Evolutionary conservation across 2,113 vertebrate genomes (phyloP), one percentile per base, ranked within the genome.

Genomic region (Gnathonemus longibarbis): DNA sequence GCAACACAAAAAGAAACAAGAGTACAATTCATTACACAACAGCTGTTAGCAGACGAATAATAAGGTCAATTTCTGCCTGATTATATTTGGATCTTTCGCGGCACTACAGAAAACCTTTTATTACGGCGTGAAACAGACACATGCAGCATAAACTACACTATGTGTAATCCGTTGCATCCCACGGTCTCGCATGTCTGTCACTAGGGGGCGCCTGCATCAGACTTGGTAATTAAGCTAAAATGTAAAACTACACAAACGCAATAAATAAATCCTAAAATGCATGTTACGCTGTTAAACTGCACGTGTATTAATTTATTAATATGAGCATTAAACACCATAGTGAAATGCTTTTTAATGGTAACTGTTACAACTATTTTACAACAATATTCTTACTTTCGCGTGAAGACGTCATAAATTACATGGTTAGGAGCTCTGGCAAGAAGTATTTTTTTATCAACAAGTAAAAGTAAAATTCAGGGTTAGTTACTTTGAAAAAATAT

Each of bases 141-240:
- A 10, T 1, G 62, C 19, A 5, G 24, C 21, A 46, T 45, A 45
- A 83, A 52, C 62, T 80, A 42, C 49, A 49, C 31, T 87, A 19
- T 17, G 13, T 42, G 10, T 49, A 52, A 52, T 31, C 21, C n/a
- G 21, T 80, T 42, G 74, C 27, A 39, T 13, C 17, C 88, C 74
- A 74, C 50, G 31, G 49, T 80, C 13, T 80, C 27, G 10, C 27
- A 74, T 35, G 48, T 83, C 74, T 45, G 49, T 89, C 88, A 56
- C 70, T 83, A 89, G 88, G 74, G 88, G 88, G 88, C 70, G 31
- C 49, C 17, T 53, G 31, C 9, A n/a, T n/a, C 42, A 49, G 84
- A 85, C 48, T 50, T 49, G 9, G 10, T 49, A 49, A 48, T 85
- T 77, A 77, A 77, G 13, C 4, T 11, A 31, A 77, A 77, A 77